Evolutionary conservation across 1,140 invertebrate genomes (phyloP).

Genomic region (Ericerus pela): DNA sequence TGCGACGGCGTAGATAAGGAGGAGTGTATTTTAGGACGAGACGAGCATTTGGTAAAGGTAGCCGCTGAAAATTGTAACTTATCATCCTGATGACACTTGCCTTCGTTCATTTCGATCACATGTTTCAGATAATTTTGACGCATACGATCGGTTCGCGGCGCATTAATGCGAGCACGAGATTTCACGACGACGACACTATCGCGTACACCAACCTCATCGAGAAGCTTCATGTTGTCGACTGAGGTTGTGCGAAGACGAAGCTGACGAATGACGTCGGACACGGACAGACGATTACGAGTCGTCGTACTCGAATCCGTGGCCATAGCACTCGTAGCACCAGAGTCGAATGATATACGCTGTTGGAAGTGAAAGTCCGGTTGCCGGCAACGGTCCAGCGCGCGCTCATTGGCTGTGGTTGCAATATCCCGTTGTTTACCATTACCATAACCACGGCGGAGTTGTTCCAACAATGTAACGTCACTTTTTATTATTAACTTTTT

Average conservation of each 20-base stretch:
- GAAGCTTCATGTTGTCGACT: slow-evolving; percentile 22
- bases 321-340: slow-evolving; percentile 8
- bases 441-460: too few species aligned
- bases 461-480: too few species aligned
- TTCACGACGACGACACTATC: slow-evolving; percentile 13
- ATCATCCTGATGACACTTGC: slow-evolving; percentile 3
- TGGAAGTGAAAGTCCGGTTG: slow-evolving; percentile 21
- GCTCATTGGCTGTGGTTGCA: slow-evolving; percentile 19
- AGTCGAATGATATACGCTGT: neutral
- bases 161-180: slow-evolving; percentile 9
- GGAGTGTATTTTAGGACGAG: slow-evolving; percentile 23
- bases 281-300: too few species aligned
- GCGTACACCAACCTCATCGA: slow-evolving; percentile 18
- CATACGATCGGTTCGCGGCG: slow-evolving; percentile 2
- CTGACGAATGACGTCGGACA: too few species aligned
- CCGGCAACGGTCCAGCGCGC: slow-evolving; percentile 20
- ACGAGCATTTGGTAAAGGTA: slow-evolving; percentile 16
- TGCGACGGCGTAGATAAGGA: slow-evolving; percentile 22
- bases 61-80: slow-evolving; percentile 19
- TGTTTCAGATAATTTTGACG: slow-evolving; percentile 13
- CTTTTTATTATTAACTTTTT: too few species aligned
- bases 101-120: slow-evolving; percentile 11
- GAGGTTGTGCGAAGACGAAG: slow-evolving; percentile 5
- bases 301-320: too few species aligned
- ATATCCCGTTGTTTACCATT: slow-evolving; percentile 16